Conservation (phyloP, 1,140 invertebrate species). For the Aporrectodea caliginosa region DNA sequence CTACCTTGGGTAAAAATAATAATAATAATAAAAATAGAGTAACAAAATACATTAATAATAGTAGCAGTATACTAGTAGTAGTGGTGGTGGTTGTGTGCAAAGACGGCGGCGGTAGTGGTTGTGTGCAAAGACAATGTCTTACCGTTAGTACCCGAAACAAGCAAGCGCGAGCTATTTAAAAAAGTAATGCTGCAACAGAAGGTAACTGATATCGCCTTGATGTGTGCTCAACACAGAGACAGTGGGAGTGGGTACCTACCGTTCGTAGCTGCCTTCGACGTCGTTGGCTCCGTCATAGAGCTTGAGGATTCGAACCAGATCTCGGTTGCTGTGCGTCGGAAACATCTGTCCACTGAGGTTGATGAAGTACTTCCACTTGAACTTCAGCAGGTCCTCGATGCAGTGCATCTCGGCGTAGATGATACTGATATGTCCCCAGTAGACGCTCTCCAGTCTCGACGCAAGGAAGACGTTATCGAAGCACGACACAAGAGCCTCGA, state of each 20-base stretch:
- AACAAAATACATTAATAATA: too few relatives aligned
- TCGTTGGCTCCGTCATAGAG: constrained; percentile 34
- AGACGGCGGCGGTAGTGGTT: too few relatives aligned
- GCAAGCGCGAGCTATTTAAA: not conserved
- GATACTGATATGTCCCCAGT: constrained; percentile 37
- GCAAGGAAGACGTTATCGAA: constrained; percentile 47
- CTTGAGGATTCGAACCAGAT: constrained; percentile 31
- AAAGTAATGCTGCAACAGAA: too few relatives aligned
- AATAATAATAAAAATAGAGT: too few relatives aligned
- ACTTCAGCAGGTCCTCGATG: constrained; percentile 40
- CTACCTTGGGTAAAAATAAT: too few relatives aligned
- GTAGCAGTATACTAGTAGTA: too few relatives aligned
- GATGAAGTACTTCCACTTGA: constrained; percentile 34
- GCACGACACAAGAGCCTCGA: constrained; percentile 34
- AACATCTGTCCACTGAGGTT: constrained; percentile 35
- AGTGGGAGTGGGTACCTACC: constrained; percentile 11
- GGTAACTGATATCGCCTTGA: too few relatives aligned
- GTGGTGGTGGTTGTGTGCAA: too few relatives aligned
- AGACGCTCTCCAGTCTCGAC: constrained; percentile 36
- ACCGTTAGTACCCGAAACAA: not conserved
- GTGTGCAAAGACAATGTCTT: not conserved
- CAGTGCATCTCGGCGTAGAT: constrained; percentile 43
- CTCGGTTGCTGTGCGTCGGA: constrained; percentile 29
- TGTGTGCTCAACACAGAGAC: not conserved
- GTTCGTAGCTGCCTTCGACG: constrained; percentile 28